Base-by-base conservation (phyloP, 92 coral and sea anemone genomes). In the Pocillopora meandrina region DNA sequence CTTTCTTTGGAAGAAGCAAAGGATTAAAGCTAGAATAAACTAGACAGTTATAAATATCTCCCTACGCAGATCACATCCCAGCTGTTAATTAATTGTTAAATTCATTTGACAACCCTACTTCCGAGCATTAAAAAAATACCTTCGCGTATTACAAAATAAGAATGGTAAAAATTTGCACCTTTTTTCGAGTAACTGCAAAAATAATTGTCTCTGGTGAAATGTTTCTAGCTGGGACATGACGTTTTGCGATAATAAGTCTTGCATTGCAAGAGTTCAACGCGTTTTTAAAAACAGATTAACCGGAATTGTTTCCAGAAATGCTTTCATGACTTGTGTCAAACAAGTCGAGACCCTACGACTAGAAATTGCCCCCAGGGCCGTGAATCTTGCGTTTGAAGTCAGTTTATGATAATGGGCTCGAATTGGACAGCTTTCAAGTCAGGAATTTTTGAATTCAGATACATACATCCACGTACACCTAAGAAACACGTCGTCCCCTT, bases 241-340 rank as follows among this genome's bases (percentile, higher is more conserved):
- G 35, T 9, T 16, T n/a, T 12, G 16, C 19, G 13, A 6, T 34
- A 12, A 36, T 2, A 6, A 10, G 59, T 33, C 23, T 19, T 36
- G 21, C 4, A 1, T 35, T 71, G 21, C 49, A 10, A 35, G 7
- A 71, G n/a, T 71, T 36, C 14, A 20, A 11, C 19, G 16, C 34
- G 62, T 70, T 60, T 33, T 71, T 20, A 42, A 16, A 81, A 81
- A 81, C 85, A 81, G 85, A 81, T 71, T 6, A 23, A 71, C 20
- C 42, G 19, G 12, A 42, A 42, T 34, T 36, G 56, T 55, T 70
- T 10, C 74, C 12, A 34, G 35, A 70, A 70, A 70, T 34, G 74
- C 55, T 35, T 70, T 18, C 56, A 70, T 70, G 42, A 12, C 74
- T 70, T 34, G 18, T 69, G 74, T 70, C 56, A 70, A 70, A 36